Evolutionary conservation across 2,113 vertebrate genomes (phyloP), one percentile per base, ranked within the genome.

Genomic region (Lophochroa leadbeateri): DNA sequence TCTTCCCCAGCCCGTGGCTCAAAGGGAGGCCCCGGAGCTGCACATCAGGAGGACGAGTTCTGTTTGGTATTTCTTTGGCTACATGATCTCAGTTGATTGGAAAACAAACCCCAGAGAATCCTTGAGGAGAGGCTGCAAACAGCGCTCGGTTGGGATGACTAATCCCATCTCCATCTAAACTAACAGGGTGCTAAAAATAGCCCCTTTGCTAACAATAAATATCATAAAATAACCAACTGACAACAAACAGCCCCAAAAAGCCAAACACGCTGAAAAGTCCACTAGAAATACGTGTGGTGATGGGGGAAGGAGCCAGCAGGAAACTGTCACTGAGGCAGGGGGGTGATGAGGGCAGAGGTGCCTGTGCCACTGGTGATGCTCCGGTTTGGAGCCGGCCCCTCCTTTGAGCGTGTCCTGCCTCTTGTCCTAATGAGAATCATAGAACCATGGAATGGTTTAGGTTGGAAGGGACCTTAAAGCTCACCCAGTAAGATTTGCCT

Each of bases 61-160:
- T 92, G n/a, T 95, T 92, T 92, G 86, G 80, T 64, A 79, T 94
- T 94, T 60, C 93, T 91, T 90, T 84, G 92, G 95, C 23, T 96
- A 28, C 89, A 35, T 37, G 64, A 94, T 43, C 91, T 77, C 69
- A 23, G 94, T 74, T 89, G 95, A 87, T 96, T 95, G 94, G 91
- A 96, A 97, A 96, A 96, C 95, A 96, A 95, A 96, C 77, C 78
- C 86, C 67, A 71, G 93, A 96, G 91, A 94, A 95, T 95, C 95
- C 92, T 96, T 55, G 92, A 93, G 94, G 94, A 96, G 94, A 95
- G 94, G 63, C 86, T 74, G 95, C 91, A 95, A 95, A 94, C 93
- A 96, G 86, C 93, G 78, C 92, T 86, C 41, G 86, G 89, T 96
- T n/a, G 91, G 67, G 95, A 95, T 97, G 95, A 96, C 84, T 95